phyloP scores from a whole-genome alignment of 1,140 invertebrate genomes.

The Chelonus insularis region DNA sequence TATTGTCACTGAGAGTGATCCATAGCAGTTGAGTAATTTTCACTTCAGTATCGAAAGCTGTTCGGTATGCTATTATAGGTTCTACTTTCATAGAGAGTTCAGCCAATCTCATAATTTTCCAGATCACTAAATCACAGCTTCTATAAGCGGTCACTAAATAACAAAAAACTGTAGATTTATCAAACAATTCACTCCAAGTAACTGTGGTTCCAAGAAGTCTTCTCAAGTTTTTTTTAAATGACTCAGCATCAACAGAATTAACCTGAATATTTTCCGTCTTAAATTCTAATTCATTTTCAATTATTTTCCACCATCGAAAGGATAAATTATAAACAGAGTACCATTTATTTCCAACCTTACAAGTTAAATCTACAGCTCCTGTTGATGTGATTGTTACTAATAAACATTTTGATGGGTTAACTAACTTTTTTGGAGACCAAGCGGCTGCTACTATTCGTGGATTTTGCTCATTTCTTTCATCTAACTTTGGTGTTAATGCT shows the following conservation, averaged over 20 bases:
- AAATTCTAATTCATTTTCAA: constrained; percentile 33
- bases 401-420: constrained; percentile 44
- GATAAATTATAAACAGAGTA: constrained; percentile 44
- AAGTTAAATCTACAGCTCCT: constrained; percentile 45
- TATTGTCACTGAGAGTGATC: constrained; percentile 32
- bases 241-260: constrained; percentile 1
- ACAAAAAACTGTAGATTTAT: constrained; percentile 34
- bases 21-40: constrained; percentile 45
- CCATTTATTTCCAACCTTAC: constrained; percentile 46
- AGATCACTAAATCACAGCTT: constrained; percentile 47
- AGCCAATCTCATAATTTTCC: constrained; percentile 40
- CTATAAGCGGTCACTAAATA: constrained; percentile 46
- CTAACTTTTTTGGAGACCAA: constrained; percentile 50
- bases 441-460: constrained; percentile 39
- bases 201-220: constrained; percentile 43
- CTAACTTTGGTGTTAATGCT: constrained; percentile 43
- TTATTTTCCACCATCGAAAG: constrained; percentile 28
- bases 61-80: constrained; percentile 33
- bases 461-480: constrained; percentile 29
- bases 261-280: background rate
- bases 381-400: constrained; percentile 46
- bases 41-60: constrained; percentile 24
- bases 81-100: constrained; percentile 29
- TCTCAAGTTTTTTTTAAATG: constrained; percentile 33
- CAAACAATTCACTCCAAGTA: constrained; percentile 46